Evolutionary conservation across 92 coral and sea anemone species (phyloP).

Genomic region (Diadumene lineata): DNA sequence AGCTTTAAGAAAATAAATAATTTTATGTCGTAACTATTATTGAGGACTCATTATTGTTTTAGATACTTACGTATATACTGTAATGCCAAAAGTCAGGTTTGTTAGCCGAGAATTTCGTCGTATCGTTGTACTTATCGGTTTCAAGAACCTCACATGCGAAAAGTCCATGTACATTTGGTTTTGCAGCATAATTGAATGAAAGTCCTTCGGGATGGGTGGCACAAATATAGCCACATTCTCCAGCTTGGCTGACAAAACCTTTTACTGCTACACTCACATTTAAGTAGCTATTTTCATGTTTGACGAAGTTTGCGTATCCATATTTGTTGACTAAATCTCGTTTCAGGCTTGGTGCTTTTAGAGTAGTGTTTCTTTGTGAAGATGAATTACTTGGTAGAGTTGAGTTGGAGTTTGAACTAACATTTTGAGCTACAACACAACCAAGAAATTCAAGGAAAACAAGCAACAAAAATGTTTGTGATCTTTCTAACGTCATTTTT

Average conservation of each 20-base stretch:
- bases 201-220: background rate
- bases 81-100: conserved; percentile 16
- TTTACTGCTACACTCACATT: conserved; percentile 12
- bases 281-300: conserved; percentile 17
- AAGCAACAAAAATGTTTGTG: background rate
- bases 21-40: too few relatives aligned
- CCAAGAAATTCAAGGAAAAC: too few relatives aligned
- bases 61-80: conserved; percentile 18
- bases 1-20: too few relatives aligned
- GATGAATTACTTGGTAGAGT: too few relatives aligned
- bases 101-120: background rate
- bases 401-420: background rate
- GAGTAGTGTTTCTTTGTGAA: background rate
- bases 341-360: background rate
- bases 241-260: conserved; percentile 10
- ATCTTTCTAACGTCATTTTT: too few relatives aligned
- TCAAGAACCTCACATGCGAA: conserved; percentile 25
- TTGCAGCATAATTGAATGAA: conserved; percentile 30
- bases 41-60: background rate
- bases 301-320: conserved; percentile 27
- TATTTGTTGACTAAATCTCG: conserved; percentile 11
- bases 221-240: conserved; percentile 23
- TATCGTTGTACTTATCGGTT: conserved; percentile 38
- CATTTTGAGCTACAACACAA: background rate
- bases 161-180: conserved; percentile 16